phyloP scores from a whole-genome alignment of 2,888 invertebrate genomes.

The Melanophora roralis region DNA sequence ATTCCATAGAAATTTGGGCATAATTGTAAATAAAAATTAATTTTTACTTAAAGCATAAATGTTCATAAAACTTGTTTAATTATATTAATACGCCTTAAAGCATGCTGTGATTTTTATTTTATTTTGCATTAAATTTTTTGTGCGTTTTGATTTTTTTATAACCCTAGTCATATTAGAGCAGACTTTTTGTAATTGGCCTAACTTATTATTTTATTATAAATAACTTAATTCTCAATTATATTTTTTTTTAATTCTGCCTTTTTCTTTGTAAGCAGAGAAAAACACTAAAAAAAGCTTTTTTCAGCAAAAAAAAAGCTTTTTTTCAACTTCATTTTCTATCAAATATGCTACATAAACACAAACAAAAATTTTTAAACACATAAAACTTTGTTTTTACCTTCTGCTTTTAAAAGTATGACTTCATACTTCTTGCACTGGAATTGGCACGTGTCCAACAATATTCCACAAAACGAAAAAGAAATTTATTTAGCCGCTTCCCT shows the following conservation, averaged over 20 bases:
- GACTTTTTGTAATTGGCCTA: neutral
- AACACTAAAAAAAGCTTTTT: conserved; percentile 12
- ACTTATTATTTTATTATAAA: neutral
- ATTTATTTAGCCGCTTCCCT: conserved; percentile 26
- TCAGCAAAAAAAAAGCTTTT: too few species aligned
- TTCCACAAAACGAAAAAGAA: conserved; percentile 18
- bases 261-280: neutral
- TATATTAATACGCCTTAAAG: neutral
- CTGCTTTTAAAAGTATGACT: conserved; percentile 62
- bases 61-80: neutral
- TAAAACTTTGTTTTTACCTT: too few species aligned
- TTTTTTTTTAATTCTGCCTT: neutral
- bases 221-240: neutral
- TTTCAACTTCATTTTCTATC: neutral
- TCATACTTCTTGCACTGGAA: conserved; percentile 61
- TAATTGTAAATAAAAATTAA: neutral
- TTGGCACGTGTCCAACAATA: conserved; percentile 64
- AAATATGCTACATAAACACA: conserved; percentile 2
- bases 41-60: neutral
- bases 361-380: conserved; percentile 12
- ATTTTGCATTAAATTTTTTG: neutral
- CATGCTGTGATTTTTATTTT: neutral
- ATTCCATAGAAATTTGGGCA: too few species aligned
- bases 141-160: neutral
- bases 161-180: neutral